Percentiles rank a stretch among this genome's conserved stretches.
phyloP scores from a whole-genome alignment of 2,113 vertebrate species.

The Malurus elegans region DNA sequence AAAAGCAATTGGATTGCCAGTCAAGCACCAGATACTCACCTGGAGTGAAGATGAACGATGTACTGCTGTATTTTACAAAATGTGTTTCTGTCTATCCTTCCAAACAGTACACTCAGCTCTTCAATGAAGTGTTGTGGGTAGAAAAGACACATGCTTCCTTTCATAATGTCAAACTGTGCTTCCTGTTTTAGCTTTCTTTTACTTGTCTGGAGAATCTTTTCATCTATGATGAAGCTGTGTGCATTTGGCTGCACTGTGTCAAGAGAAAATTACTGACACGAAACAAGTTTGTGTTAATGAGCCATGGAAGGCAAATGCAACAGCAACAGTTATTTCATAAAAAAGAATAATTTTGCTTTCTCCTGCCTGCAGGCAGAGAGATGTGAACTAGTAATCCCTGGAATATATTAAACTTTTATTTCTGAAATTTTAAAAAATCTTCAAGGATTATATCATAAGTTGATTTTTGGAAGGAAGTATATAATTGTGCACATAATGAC shows the following conservation, averaged over 20 bases:
- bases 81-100: neutral
- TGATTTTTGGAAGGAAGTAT: neutral
- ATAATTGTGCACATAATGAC: neutral
- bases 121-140: neutral
- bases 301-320: neutral
- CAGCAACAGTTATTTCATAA: neutral
- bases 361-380: neutral
- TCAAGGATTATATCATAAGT: neutral
- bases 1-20: neutral
- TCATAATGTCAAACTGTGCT: neutral
- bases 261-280: neutral
- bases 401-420: neutral
- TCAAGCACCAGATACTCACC: neutral
- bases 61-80: neutral
- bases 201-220: neutral
- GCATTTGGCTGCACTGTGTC: neutral
- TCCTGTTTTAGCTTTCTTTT: neutral
- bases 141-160: neutral
- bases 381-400: neutral
- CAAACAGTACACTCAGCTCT: neutral
- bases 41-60: neutral
- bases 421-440: neutral
- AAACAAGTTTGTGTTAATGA: neutral
- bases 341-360: neutral
- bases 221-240: neutral